A percentile compares a stretch with the other conserved stretches of the same genome.
Evolutionary conservation across 2,797 vertebrate genomes (phyloP).

Genomic region (Petrocephalus schoutedeni): DNA sequence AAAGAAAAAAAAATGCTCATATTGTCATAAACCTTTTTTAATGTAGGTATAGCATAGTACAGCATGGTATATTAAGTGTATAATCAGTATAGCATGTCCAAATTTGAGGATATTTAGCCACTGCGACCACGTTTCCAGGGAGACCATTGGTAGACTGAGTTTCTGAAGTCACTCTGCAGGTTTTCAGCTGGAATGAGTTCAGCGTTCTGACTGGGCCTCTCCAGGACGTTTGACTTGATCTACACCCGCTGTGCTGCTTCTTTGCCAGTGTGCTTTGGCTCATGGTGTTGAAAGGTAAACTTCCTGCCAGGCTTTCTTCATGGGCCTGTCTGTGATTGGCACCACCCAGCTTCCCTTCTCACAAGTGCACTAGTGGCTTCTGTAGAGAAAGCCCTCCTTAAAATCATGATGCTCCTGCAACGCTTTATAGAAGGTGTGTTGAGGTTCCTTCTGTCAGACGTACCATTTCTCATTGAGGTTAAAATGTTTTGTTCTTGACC

Average conservation of each 20-base stretch:
- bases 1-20: neutral
- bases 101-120: neutral
- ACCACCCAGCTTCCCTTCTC: neutral
- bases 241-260: neutral
- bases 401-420: neutral
- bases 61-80: neutral
- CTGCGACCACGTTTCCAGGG: no score
- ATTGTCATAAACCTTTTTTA: neutral
- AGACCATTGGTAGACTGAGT: neutral
- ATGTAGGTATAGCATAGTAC: no score
- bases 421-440: neutral
- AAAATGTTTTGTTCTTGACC: neutral
- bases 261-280: neutral
- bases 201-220: neutral
- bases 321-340: neutral
- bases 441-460: neutral
- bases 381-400: neutral
- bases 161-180: neutral
- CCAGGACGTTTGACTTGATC: neutral
- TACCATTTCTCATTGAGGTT: neutral
- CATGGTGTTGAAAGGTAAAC: neutral
- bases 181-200: neutral
- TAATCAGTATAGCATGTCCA: neutral
- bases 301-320: neutral
- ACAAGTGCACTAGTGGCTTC: neutral